phyloP scores from a whole-genome alignment of 2,888 invertebrate species.

The Tetanocera ferruginea region DNA sequence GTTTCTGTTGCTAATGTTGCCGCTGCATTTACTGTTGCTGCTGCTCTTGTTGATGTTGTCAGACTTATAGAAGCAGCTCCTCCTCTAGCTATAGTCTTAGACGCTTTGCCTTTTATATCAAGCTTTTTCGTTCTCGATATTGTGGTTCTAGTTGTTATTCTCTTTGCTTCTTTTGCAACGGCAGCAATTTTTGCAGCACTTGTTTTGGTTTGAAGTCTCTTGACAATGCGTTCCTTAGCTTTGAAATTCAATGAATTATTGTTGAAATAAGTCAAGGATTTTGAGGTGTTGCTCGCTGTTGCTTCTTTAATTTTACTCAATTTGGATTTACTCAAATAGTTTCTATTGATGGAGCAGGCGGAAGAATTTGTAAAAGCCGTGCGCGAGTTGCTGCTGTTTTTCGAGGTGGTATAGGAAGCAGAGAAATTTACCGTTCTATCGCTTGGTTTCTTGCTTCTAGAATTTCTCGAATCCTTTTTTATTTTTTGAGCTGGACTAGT shows the following conservation, averaged over 20 bases:
- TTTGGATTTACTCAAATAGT: no score
- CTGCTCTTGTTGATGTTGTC: background rate
- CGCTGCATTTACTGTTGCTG: background rate
- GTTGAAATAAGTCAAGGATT: background rate
- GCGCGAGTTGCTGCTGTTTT: background rate
- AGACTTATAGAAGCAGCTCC: background rate
- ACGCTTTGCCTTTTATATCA: background rate
- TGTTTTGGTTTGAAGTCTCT: background rate
- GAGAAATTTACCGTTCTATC: slow-evolving; percentile 25
- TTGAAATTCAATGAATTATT: background rate
- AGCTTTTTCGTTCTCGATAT: background rate
- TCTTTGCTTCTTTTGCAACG: background rate
- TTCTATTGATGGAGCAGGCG: no score
- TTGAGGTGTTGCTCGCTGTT: background rate
- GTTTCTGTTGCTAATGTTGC: background rate
- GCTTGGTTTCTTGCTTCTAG: background rate
- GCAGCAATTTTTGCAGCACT: background rate
- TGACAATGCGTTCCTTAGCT: background rate
- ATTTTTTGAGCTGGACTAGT: background rate
- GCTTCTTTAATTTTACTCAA: no score
- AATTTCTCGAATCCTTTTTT: background rate
- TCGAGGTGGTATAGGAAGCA: background rate
- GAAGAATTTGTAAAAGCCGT: no score
- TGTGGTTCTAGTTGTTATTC: background rate
- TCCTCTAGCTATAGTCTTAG: background rate